Evolutionary conservation across 2,113 vertebrate genomes (phyloP), one percentile per base, ranked within the genome.

Genomic region (Zapornia atra): DNA sequence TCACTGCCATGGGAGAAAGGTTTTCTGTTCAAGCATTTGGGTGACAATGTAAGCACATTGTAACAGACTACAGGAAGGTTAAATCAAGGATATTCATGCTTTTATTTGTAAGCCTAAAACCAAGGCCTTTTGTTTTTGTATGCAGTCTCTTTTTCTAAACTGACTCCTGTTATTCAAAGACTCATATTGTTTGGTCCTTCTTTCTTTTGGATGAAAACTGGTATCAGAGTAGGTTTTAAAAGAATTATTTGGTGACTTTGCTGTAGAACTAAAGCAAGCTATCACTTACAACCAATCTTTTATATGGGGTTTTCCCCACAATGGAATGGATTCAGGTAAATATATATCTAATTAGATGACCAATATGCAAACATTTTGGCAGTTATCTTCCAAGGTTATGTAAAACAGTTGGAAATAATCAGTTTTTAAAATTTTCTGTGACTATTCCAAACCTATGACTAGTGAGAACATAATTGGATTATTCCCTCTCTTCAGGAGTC

Each of bases 381-480:
- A 44, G 18, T 76, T 92, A 28, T 82, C 60, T 95, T 89, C 77
- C 72, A 82, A 26, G 24, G 14, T 60, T 79, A 84, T 53, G 38
- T 89, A 92, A 81, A 6, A 5, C 48, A 57, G 22, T 71, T 91
- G 73, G 61, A 95, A 91, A 87, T 28, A 71, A 9, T 86, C 11
- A 29, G 11, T 42, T 80, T 92, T 88, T 16, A 0, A 36, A 51
- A 14, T 86, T 72, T 85, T 57, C n/a, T 86, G n/a, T 90, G 88
- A 46, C 42, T 64, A 60, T 89, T 91, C 56, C 57, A 89, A 75
- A 91, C 71, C 84, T 91, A 89, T 76, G 77, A 84, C 60, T 73
- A 63, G 46, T 40, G 46, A 92, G 25, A 92, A 70, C 11, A 28
- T 94, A 78, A 88, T 88, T 66, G 88, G 81, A 92, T 91, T 91